phyloP scores from a whole-genome alignment of 1,140 invertebrate genomes.

The Panagrolaimus sp. region DNA sequence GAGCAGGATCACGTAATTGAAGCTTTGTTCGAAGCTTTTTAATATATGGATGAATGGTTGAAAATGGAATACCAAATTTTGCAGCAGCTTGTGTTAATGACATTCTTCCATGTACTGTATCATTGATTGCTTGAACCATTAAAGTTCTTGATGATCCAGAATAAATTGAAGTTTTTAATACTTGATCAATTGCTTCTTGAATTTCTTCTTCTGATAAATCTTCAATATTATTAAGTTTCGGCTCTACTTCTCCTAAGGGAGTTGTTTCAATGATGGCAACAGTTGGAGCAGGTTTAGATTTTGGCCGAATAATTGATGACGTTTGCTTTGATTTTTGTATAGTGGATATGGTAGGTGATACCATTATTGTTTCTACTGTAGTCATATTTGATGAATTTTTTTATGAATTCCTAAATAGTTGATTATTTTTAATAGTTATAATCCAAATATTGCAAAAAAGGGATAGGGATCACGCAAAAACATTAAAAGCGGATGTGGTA shows the following conservation, averaged over 20 bases:
- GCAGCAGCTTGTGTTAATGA: constrained; percentile 8
- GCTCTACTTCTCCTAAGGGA: neutral
- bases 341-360: neutral
- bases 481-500: neutral
- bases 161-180: constrained; percentile 6
- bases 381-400: neutral
- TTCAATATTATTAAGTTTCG: neutral
- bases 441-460: no score
- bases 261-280: neutral
- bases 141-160: neutral
- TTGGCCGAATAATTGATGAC: neutral
- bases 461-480: neutral
- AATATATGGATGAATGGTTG: constrained; percentile 11
- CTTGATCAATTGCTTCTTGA: constrained; percentile 6
- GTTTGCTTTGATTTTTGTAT: neutral
- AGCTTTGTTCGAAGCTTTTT: constrained; percentile 1
- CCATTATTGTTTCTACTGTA: neutral
- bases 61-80: constrained; percentile 11
- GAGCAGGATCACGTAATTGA: constrained; percentile 1
- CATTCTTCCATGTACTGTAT: constrained; percentile 7
- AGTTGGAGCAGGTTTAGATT: neutral
- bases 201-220: constrained; percentile 5
- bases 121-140: constrained; percentile 5
- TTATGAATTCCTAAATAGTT: neutral
- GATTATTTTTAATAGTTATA: neutral